Evolutionary conservation across 2,113 vertebrate species (phyloP), one percentile per base, ranked within the genome.

Genomic region (Solea solea): DNA sequence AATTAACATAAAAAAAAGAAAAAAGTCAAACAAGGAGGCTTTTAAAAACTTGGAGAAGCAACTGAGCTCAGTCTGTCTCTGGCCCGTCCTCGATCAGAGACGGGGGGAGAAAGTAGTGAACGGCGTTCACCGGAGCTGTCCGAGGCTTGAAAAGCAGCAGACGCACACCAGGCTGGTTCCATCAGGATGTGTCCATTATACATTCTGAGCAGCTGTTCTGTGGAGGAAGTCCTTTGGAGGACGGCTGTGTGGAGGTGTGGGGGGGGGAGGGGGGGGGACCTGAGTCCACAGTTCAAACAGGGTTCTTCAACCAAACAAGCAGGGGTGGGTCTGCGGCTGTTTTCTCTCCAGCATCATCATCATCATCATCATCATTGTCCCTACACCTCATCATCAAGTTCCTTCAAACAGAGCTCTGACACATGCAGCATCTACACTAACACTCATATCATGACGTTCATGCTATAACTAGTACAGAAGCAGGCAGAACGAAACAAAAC

Each of bases 401-500:
- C 71, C 73, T 78, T 75, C 58, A 59, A 64, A 57, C 0, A 34
- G 57, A 72, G 52, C 62, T 52, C 64, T 44, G 76, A 78, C 85
- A 85, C 91, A 91, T 91, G 87, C 89, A 83, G 86, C 16, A 63
- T 84, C 82, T 88, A 93, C 70, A 74, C 86, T 81, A 89, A 91
- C 82, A 90, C 84, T 80, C 85, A 61, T 21, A 21, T 21, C 21
- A 21, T 21, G 21, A 82, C 58, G 69, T 81, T 83, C 90, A 92
- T 91, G 90, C 83, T 89, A 78, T 77, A 83, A 86, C 86, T 81
- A 82, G 61, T 86, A 90, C 65, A 81, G 68, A 88, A 84, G 86
- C 87, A 89, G 79, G 90, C 83, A 87, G 63, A 49, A 75, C 55
- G 46, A 75, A 64, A 72, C n/a, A 41, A 62, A 64, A 70, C 55